Conservation (phyloP, 1,140 invertebrate genomes). For the Cotesia typhae region DNA sequence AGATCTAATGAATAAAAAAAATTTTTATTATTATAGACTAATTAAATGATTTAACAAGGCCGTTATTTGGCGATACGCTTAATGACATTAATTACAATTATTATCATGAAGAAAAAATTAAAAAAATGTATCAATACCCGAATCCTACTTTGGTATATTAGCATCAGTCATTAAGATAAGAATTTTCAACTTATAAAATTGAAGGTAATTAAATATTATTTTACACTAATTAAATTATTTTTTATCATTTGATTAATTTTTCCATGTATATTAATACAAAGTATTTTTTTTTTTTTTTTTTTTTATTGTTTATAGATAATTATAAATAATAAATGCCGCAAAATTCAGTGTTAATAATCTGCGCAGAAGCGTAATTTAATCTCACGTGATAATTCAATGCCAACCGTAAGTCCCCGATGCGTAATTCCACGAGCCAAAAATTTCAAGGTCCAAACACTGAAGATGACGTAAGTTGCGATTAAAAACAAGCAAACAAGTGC, state of each 20-base stretch:
- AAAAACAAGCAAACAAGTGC: slow-evolving; percentile 27
- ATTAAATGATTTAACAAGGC: not conserved
- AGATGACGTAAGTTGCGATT: slow-evolving; percentile 26
- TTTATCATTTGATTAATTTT: no score
- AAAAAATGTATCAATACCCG: no score
- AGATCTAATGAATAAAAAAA: no score
- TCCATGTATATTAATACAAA: no score
- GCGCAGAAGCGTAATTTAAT: slow-evolving; percentile 21
- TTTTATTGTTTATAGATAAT: not conserved
- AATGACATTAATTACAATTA: no score
- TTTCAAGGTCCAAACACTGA: slow-evolving; percentile 30
- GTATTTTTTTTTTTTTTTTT: not conserved
- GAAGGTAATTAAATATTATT: no score
- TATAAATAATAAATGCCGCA: not conserved
- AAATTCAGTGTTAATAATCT: not conserved
- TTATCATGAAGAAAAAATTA: no score
- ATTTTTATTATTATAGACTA: not conserved
- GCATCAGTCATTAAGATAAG: slow-evolving; percentile 13
- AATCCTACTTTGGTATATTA: no score
- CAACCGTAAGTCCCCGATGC: slow-evolving; percentile 26
- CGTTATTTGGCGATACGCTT: slow-evolving; percentile 1
- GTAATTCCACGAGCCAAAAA: slow-evolving; percentile 31
- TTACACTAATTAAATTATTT: no score
- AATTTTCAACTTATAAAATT: no score
- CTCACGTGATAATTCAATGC: slow-evolving; percentile 30